Evolutionary conservation across 92 coral and sea anemone species (phyloP), one percentile per base, ranked within the genome.

Genomic region (Galaxea fascicularis): DNA sequence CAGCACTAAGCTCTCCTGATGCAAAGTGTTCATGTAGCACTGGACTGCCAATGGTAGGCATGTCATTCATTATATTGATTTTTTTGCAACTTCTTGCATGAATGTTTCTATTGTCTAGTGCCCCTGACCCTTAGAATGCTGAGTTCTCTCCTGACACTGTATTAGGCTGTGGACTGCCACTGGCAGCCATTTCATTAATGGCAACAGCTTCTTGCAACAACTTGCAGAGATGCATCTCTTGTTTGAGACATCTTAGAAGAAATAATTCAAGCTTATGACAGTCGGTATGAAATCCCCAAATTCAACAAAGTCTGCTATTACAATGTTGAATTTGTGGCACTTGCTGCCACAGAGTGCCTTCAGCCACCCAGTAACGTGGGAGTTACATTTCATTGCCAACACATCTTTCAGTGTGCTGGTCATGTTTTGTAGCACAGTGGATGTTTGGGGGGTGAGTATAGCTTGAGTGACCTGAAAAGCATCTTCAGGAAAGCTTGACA

Each of bases 241-340:
- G 41, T 35, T 35, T 35, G 6, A 6, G 6, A 6, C 15, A 70
- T 8, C n/a, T 67, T 65, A 92, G 82, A 94, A 95, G 87, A 90
- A 94, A 71, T 96, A 96, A 84, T 96, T 96, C 51, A 92, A 85
- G 71, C 98, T 95, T 28, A 96, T 92, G 22, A 92, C 98, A 31
- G 95, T 96, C 18, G 98, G 90, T 72, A 96, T 94, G 58, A 96
- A 91, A 70, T 96, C 98, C 47, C 95, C 98, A 87, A 80, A 79
- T 25, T 96, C 98, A 9, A 96, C 96, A 94, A 88, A 92, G 88
- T 96, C 98, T 15, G 95, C 89, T 10, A 92, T 87, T 27, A 96
- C 63, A 12, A 96, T 92, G 78, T 96, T 96, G 46, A 96, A 96
- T 57, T 90, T 90, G 52, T 90, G 98, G 28, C 74, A 39, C 76